Evolutionary conservation across 2,888 invertebrate genomes (phyloP), one percentile per base, ranked within the genome.

Genomic region (Caenorhabditis sulstoni): DNA sequence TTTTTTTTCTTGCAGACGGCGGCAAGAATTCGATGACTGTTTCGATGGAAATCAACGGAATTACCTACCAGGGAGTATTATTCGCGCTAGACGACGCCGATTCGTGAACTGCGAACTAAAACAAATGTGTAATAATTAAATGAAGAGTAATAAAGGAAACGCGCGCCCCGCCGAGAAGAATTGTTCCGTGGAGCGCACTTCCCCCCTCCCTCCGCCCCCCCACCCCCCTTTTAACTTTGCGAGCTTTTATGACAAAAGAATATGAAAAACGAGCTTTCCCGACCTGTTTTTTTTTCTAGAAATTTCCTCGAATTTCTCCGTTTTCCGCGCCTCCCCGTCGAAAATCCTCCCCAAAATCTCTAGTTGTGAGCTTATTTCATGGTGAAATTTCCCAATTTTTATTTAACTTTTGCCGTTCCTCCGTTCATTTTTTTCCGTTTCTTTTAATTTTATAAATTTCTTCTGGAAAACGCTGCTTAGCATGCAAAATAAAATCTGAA

Each of bases 31-130:
- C 96, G 68, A 92, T 98, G 82, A 94, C 95, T 45, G 96, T 98
- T 39, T 95, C 95, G 89, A 95, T 99, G 94, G 96, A 98, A 91
- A 93, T 98, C 80, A 97, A 98, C 91, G 97, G 97, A 52, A 94
- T 95, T 64, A 94, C 95, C 91, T 99, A 97, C 91, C 95, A 97
- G 92, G 84, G 84, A 29, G 82, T 84, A 18, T 66, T 84, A 53
- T 84, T 84, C 49, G 84, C 84, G 3, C 50, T 57, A 11, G 64
- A 58, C n/a, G 73, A 65, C 14, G 20, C 64, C 14, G 58, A 16
- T 18, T 47, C 57, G n/a, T 47, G 57, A 18, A 29, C 59, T 29
- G 18, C 12, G 12, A 3, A 8, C 16, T 39, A 23, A n/a, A n/a
- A n/a, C n/a, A n/a, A 14, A 5, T 45, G 9, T 16, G 14, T 47